Percentiles rank a stretch among this genome's conserved stretches.
Conservation (phyloP, 2,888 invertebrate genomes). For the Drosophila prostipennis region DNA sequence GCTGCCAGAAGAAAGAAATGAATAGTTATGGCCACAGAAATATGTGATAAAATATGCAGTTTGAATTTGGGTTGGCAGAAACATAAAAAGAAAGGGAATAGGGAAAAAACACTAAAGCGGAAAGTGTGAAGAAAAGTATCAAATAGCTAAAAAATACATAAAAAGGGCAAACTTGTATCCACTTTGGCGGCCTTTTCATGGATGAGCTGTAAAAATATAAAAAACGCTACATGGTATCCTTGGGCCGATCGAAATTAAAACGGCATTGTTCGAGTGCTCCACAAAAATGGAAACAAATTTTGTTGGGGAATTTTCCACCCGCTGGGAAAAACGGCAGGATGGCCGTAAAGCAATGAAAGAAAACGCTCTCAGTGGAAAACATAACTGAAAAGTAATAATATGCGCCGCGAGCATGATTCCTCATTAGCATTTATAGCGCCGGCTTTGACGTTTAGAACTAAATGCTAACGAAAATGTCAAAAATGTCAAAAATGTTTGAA, state of each 20-base stretch:
- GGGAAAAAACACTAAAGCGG: conserved; percentile 44
- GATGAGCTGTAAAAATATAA: conserved; percentile 79
- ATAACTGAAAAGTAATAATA: conserved; percentile 47
- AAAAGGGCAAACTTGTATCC: conserved; percentile 17
- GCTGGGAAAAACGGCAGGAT: conserved; percentile 42
- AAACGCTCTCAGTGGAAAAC: conserved; percentile 3
- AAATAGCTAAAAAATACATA: conserved; percentile 63
- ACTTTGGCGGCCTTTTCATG: conserved; percentile 41
- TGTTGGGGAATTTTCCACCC: conserved; percentile 31
- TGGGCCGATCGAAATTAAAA: conserved; percentile 46
- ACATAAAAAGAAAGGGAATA: conserved; percentile 49
- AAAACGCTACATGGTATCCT: conserved; percentile 74
- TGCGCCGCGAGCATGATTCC: conserved; percentile 12
- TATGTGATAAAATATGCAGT: conserved; percentile 53
- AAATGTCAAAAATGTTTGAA: conserved; percentile 31
- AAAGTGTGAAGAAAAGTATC: conserved; percentile 76
- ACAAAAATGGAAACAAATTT: conserved; percentile 8
- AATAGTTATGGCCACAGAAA: conserved; percentile 43
- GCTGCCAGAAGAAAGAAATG: conserved; percentile 37
- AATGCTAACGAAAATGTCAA: conserved; percentile 64
- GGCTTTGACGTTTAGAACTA: not conserved
- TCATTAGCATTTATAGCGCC: conserved; percentile 73
- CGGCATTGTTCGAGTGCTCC: conserved; percentile 36
- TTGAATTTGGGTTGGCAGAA: conserved; percentile 52
- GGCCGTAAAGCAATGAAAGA: conserved; percentile 26